A percentile compares a stretch with the other conserved stretches of the same genome.
Evolutionary conservation across 1,140 invertebrate species (phyloP).

Genomic region (Polyergus mexicanus): DNA sequence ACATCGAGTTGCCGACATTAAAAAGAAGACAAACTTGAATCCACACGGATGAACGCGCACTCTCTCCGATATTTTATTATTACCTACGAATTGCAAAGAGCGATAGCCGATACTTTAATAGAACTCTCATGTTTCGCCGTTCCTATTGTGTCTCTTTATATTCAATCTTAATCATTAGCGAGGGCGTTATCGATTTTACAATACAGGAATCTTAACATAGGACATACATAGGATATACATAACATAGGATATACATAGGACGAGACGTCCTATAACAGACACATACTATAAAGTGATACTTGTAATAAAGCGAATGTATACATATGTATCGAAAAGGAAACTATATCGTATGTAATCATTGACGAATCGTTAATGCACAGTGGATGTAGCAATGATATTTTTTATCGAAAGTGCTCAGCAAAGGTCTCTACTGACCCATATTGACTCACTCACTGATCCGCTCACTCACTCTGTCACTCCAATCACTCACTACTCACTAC

Average conservation of each 20-base stretch:
- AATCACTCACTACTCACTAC: conserved; percentile 74
- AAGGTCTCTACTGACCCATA: conserved; percentile 62
- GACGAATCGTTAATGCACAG: conserved; percentile 52
- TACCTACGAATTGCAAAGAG: conserved; percentile 8
- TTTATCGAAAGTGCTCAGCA: conserved; percentile 82
- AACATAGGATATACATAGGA: conserved; percentile 6
- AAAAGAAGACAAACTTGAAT: not conserved
- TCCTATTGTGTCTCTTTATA: conserved; percentile 16
- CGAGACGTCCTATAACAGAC: not conserved
- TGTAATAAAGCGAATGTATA: conserved; percentile 54
- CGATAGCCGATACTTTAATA: not conserved
- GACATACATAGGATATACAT: conserved; percentile 29
- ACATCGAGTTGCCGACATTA: not conserved
- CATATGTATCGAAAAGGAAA: conserved; percentile 44
- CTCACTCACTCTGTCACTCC: conserved; percentile 71
- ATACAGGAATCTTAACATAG: conserved; percentile 17
- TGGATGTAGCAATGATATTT: conserved; percentile 75
- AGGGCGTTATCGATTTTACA: conserved; percentile 51
- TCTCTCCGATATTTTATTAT: conserved; percentile 29
- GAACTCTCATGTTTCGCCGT: conserved; percentile 15
- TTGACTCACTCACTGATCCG: conserved; percentile 63
- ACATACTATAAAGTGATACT: conserved; percentile 31
- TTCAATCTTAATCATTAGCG: conserved; percentile 39
- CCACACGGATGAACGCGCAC: not conserved
- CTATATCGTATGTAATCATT: conserved; percentile 42